phyloP scores from a whole-genome alignment of 1,140 invertebrate genomes.

The Melitaea cinxia region DNA sequence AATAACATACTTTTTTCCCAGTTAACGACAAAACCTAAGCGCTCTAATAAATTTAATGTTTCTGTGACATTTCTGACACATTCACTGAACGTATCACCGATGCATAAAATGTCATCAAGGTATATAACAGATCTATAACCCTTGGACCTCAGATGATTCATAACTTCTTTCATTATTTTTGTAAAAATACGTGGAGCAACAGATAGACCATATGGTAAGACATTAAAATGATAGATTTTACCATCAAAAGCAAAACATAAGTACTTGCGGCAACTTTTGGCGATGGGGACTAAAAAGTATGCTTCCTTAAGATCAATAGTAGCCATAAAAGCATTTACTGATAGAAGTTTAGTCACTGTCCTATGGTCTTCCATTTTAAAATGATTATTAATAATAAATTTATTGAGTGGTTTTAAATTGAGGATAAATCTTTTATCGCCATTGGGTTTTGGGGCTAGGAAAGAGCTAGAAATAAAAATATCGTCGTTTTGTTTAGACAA shows the following conservation, averaged over 20 bases:
- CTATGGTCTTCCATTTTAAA: not conserved
- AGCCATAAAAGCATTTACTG: not conserved
- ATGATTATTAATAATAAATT: not conserved
- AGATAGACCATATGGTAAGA: slow-evolving; percentile 19
- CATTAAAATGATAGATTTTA: slow-evolving; percentile 15
- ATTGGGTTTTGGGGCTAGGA: not conserved
- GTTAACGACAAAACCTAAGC: slow-evolving; percentile 42
- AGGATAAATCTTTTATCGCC: not conserved
- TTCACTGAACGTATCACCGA: not conserved
- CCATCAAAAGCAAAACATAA: not conserved
- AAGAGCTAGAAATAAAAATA: not conserved
- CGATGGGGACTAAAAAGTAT: not conserved
- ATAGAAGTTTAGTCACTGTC: not conserved
- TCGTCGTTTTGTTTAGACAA: not conserved
- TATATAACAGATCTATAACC: not conserved
- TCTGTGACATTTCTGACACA: slow-evolving; percentile 12
- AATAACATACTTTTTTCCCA: slow-evolving; percentile 29
- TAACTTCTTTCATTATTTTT: slow-evolving; percentile 31
- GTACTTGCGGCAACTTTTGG: not conserved
- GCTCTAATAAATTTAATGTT: slow-evolving; percentile 16
- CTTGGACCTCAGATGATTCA: slow-evolving; percentile 12
- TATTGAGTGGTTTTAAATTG: not conserved
- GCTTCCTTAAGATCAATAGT: not conserved
- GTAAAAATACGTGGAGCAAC: slow-evolving; percentile 18
- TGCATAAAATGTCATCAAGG: not conserved